Evolutionary conservation across 2,797 vertebrate genomes (phyloP), one percentile per base, ranked within the genome.

Genomic region (Erethizon dorsatum): DNA sequence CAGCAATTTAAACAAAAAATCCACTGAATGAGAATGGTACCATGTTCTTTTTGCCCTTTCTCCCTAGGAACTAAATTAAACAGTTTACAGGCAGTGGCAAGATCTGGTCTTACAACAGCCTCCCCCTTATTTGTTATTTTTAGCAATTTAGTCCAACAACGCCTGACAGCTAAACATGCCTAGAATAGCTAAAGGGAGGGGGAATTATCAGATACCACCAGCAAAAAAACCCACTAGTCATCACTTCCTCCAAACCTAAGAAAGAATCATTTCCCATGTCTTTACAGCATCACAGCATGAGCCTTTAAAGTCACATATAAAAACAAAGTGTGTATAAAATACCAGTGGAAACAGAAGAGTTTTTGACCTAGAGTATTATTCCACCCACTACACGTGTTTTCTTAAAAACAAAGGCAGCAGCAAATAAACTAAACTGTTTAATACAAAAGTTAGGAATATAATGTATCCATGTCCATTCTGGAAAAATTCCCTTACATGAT

Each of bases 91-190:
- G 97, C 94, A 97, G 96, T 31, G 95, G 97, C 98, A 97, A 96
- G 95, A 97, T 97, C 96, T 98, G 77, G 97, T 96, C 97, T 96
- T 97, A 97, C 95, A 95, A 96, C 57, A 98, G 96, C 97, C 98
- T 98, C 98, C 98, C 97, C 96, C 98, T 97, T 98, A 98, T 98
- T 98, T 98, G 98, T 98, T 99, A 99, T 99, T 99, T 99, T 99
- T 99, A 99, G 98, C 97, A 97, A 98, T 98, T 98, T 97, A 98
- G 97, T 98, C 97, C 28, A 98, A 98, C 98, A 98, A 98, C 98
- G 98, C 98, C 99, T 98, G 98, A 98, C 98, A 98, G 98, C 98
- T 97, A 98, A 99, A 98, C 98, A 98, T 85, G 98, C 98, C 98
- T 98, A 98, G 98, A 99, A 99, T 99, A 99, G 98, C 98, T 97